Percentiles rank a stretch among this genome's conserved stretches.
Conservation (phyloP, 2,113 vertebrate species). For the Dasyurus viverrinus region DNA sequence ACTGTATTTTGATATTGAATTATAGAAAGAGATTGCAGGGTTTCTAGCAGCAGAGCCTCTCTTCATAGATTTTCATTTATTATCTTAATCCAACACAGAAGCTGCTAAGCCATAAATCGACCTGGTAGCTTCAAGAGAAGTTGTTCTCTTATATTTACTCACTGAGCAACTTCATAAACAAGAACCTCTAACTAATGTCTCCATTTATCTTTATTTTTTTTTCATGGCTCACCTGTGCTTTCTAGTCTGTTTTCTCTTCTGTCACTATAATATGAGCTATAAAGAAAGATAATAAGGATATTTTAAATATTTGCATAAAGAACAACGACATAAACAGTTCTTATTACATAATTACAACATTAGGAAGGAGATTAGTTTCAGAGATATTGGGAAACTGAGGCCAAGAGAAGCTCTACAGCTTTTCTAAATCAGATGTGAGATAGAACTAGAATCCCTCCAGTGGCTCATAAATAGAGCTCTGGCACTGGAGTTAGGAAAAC, state of each 20-base stretch:
- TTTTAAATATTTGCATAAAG: background rate
- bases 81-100: slow-evolving; percentile 33
- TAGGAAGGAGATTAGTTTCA: background rate
- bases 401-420: slow-evolving; percentile 16
- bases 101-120: slow-evolving; percentile 51
- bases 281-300: background rate
- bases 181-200: slow-evolving; percentile 14
- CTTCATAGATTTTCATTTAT: slow-evolving; percentile 57
- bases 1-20: slow-evolving; percentile 46
- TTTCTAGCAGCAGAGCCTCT: slow-evolving; percentile 47
- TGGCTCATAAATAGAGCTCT: background rate
- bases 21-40: slow-evolving; percentile 27
- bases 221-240: slow-evolving; percentile 3
- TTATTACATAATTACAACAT: slow-evolving; percentile 20
- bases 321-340: background rate
- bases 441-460: too few relatives aligned
- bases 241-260: slow-evolving; percentile 52
- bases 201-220: slow-evolving; percentile 36
- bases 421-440: background rate
- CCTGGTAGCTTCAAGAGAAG: slow-evolving; percentile 21
- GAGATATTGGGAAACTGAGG: background rate
- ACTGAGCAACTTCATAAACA: slow-evolving; percentile 37
- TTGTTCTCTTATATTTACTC: slow-evolving; percentile 43
- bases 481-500: background rate
- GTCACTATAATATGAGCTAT: slow-evolving; percentile 11